Percentiles rank a stretch among this genome's conserved stretches.
These are phyloP conservation scores for Andrena minutula DNA, from an alignment of 2,888 invertebrate genomes.

Conservation along the genomic window DNA sequence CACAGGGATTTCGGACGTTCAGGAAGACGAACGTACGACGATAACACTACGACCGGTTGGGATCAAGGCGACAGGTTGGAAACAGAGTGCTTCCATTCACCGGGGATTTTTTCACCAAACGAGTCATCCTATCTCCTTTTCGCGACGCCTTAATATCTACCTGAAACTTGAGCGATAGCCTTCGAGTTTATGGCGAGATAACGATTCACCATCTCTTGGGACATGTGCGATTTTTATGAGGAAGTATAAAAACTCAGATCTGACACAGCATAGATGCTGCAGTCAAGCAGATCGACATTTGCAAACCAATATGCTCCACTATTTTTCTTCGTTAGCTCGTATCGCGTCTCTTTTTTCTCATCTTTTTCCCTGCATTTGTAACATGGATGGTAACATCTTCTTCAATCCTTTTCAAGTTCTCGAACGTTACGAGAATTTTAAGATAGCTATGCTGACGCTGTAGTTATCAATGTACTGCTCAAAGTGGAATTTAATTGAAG, in stretches of 20 bases:
- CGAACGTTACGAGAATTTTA: too few relatives aligned
- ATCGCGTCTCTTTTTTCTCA: not conserved
- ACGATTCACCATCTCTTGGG: constrained; percentile 18
- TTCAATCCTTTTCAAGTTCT: too few relatives aligned
- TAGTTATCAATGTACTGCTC: too few relatives aligned
- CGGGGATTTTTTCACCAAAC: constrained; percentile 61
- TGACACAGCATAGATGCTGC: not conserved
- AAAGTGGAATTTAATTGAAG: too few relatives aligned
- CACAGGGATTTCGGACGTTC: constrained; percentile 61
- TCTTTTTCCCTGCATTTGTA: not conserved
- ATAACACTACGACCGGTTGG: constrained; percentile 64
- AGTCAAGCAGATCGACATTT: constrained; percentile 21
- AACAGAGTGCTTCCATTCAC: constrained; percentile 72
- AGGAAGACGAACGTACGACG: constrained; percentile 72
- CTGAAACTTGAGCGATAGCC: constrained; percentile 48
- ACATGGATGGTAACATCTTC: too few relatives aligned
- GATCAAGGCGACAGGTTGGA: constrained; percentile 71
- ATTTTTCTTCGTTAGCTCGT: not conserved
- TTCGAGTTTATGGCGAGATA: constrained; percentile 30
- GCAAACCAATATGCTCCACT: not conserved
- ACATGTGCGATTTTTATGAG: constrained; percentile 41
- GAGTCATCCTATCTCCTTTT: constrained; percentile 44
- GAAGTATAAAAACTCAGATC: not conserved
- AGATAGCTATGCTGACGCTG: too few relatives aligned
- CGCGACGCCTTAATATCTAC: constrained; percentile 45